Conservation (phyloP, 2,113 vertebrate genomes). For the Chinchilla lanigera region DNA sequence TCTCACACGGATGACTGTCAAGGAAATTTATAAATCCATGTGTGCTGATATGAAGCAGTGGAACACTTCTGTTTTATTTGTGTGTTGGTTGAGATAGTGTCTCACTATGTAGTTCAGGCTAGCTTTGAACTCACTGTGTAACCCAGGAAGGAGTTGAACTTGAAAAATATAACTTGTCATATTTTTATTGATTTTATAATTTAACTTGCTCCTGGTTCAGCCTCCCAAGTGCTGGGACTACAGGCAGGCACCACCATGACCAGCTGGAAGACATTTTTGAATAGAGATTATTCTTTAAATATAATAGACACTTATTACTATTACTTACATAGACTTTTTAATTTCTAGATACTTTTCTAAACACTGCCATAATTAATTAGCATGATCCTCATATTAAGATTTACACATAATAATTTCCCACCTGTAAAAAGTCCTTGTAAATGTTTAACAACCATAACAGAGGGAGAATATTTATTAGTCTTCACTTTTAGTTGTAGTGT, state of each 20-base stretch:
- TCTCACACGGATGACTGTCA: background rate
- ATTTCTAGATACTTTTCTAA: background rate
- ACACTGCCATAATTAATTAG: background rate
- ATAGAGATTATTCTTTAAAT: background rate
- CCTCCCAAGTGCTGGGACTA: no score
- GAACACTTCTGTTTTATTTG: background rate
- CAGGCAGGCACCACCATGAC: no score
- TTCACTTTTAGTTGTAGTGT: background rate
- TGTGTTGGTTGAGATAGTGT: no score
- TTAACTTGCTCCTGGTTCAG: no score
- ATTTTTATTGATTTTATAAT: no score
- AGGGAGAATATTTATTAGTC: background rate
- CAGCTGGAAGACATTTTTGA: background rate
- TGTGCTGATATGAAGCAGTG: background rate
- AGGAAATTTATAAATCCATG: background rate
- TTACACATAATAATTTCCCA: background rate
- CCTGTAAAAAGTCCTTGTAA: background rate
- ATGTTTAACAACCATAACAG: background rate
- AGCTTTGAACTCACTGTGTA: no score
- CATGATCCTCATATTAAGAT: background rate
- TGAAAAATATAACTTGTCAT: no score
- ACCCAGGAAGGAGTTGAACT: no score
- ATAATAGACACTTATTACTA: background rate
- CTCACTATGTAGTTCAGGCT: no score
- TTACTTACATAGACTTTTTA: background rate